Conservation (phyloP, 2,797 vertebrate species). For the Acridotheres tristis region DNA sequence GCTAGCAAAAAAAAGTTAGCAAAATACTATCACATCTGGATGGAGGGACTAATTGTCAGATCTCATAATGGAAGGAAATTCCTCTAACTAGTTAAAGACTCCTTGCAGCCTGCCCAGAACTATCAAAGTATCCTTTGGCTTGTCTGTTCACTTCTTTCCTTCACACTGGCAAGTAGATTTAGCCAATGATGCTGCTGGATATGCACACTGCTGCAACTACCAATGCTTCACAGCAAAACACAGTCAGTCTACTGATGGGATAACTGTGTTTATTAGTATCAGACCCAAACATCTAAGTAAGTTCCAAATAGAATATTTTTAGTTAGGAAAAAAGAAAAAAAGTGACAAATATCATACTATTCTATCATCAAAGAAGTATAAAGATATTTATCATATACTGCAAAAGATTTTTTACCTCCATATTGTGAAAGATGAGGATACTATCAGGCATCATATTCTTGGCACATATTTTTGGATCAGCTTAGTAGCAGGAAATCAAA, state of each 20-base stretch:
- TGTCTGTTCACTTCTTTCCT: background rate
- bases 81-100: background rate
- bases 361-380: background rate
- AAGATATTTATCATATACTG: conserved; percentile 1
- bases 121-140: background rate
- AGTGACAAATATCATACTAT: background rate
- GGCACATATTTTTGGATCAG: conserved; percentile 24
- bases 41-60: background rate
- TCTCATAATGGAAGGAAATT: background rate
- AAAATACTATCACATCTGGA: background rate
- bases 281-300: background rate
- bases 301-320: conserved; percentile 9
- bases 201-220: background rate
- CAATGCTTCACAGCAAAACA: background rate
- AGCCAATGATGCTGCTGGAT: background rate
- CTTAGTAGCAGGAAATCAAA: conserved; percentile 39
- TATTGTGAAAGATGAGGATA: background rate
- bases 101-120: background rate
- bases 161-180: background rate
- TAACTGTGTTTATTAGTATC: background rate
- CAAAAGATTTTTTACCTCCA: background rate
- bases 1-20: background rate
- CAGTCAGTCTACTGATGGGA: background rate
- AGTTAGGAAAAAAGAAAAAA: background rate
- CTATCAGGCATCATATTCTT: background rate